A percentile compares a stretch with the other conserved stretches of the same genome.
phyloP scores from a whole-genome alignment of 2,113 vertebrate species.

The Saimiri boliviensis region DNA sequence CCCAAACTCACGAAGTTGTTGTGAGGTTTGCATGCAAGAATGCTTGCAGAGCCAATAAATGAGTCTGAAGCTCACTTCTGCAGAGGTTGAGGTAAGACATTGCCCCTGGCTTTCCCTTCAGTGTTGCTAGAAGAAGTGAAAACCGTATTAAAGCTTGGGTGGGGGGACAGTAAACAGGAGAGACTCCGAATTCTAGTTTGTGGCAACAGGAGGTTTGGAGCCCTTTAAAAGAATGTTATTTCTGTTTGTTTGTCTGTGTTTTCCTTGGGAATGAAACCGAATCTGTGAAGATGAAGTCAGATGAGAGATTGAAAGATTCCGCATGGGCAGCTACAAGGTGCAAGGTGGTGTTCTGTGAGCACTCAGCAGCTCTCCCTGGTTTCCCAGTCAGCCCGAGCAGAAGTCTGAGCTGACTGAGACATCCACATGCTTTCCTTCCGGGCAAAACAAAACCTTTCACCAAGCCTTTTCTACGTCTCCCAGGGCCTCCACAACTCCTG shows the following conservation, averaged over 20 bases:
- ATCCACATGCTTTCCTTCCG: not conserved
- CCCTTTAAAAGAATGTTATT: not conserved
- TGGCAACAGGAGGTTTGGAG: not conserved
- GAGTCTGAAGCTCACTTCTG: not conserved
- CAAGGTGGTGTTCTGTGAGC: too few relatives aligned
- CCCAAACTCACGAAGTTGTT: not conserved
- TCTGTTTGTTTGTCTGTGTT: not conserved
- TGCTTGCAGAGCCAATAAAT: not conserved
- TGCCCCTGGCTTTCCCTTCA: rapidly evolving
- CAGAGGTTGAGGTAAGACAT: not conserved
- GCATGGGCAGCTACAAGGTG: not conserved
- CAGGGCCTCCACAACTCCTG: not conserved
- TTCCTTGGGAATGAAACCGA: not conserved
- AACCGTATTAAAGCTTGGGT: not conserved
- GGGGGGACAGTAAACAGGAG: not conserved
- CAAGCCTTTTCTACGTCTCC: not conserved
- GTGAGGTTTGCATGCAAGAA: not conserved
- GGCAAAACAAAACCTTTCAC: not conserved
- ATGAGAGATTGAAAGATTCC: too few relatives aligned
- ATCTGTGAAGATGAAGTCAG: not conserved
- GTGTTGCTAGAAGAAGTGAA: not conserved
- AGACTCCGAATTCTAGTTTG: not conserved
- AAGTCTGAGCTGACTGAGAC: not conserved
- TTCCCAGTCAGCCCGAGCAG: not conserved
- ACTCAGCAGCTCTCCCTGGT: not conserved